Evolutionary conservation across 1,140 invertebrate species (phyloP), one percentile per base, ranked within the genome.

Genomic region (Pseudomyrmex cubaensis): DNA sequence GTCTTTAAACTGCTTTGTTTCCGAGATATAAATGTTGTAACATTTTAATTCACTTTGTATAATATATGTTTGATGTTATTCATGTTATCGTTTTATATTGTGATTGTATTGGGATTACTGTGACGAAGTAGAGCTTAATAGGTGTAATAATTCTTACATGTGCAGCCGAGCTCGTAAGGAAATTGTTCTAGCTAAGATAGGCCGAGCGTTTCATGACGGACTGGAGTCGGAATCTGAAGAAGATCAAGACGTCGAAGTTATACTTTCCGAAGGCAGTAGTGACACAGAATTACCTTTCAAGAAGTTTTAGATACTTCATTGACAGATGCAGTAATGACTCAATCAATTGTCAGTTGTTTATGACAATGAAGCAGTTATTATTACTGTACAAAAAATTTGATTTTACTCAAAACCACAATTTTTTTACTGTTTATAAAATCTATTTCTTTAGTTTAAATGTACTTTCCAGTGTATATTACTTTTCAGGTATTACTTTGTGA

Each of bases 161-260:
- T 35, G 54, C 3, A 17, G 57, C 0, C 64, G 64, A 50, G 0
- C 10, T 59, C 76, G 76, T 12, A 80, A 80, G 35, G 3, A 80
- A 15, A 10, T n/a, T 0, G 46, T 80, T 1, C n/a, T 80, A 4
- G 46, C 76, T 8, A 80, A 80, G 12, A 50, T 80, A 59, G 76
- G 76, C 3, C 44, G n/a, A 59, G 76, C 20, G 3, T 80, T 80
- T 8, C 22, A 59, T 15, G 22, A 57, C 35, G 76, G 66, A 15
- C 1, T 80, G 12, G 0, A 59, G 3, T 80, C 76, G 0, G 76
- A 80, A 59, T 35, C 67, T 4, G 67, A 70, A 54, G 67, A 69
- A 69, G 66, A 70, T 15, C 20, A 35, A 4, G 46, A 59, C 4
- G 76, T 70, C 20, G 0, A 20, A 2, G 2, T 35, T 35, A 35